Percentiles rank a stretch among this genome's conserved stretches.
These are phyloP conservation scores for Pseudorhombus dupliciocellatus DNA, from an alignment of 2,113 vertebrate genomes.

Conservation along the genomic window DNA sequence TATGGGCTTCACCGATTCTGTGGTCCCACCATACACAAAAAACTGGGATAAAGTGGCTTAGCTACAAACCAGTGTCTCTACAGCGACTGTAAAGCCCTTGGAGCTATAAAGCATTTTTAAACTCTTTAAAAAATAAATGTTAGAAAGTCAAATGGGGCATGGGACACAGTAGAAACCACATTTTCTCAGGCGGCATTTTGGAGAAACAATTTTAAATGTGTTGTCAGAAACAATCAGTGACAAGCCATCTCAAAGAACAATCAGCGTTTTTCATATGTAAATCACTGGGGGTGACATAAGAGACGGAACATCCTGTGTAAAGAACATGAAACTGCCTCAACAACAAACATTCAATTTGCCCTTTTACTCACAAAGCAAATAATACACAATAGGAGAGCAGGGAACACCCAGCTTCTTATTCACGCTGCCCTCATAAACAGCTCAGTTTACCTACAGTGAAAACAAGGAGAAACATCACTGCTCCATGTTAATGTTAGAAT, in stretches of 20 bases:
- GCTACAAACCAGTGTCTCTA: conserved; percentile 24
- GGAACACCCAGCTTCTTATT: conserved; percentile 57
- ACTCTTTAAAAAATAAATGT: not conserved
- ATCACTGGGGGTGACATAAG: conserved; percentile 5
- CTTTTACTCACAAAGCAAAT: conserved; percentile 43
- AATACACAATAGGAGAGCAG: conserved; percentile 39
- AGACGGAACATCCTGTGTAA: conserved; percentile 41
- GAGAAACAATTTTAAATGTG: not conserved
- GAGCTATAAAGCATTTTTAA: not conserved
- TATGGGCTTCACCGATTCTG: conserved; percentile 44
- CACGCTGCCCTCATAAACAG: conserved; percentile 19
- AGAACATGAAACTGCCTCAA: conserved; percentile 42
- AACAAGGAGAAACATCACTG: conserved; percentile 6
- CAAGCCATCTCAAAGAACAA: not conserved
- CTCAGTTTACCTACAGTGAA: conserved; percentile 19
- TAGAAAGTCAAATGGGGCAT: not conserved
- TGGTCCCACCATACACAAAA: conserved; percentile 25
- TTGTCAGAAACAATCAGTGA: not conserved
- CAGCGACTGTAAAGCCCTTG: not conserved
- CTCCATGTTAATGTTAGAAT: not conserved
- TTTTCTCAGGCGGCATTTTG: not conserved
- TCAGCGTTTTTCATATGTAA: not conserved
- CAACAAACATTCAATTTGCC: conserved; percentile 43
- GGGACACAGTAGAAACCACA: not conserved
- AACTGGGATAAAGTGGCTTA: conserved; percentile 46